phyloP scores from a whole-genome alignment of 2,797 vertebrate species.

The Muraenolepis orangiensis region DNA sequence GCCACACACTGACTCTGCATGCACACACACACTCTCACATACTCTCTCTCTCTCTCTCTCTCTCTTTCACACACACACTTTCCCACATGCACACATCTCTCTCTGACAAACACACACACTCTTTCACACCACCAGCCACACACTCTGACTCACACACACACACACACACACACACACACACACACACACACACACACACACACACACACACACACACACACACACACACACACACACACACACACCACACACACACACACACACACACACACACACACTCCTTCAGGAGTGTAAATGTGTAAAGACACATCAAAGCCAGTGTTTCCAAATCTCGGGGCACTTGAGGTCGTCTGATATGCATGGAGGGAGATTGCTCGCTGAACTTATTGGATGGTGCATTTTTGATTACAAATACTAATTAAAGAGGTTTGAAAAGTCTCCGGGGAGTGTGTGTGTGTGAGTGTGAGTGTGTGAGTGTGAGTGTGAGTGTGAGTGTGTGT shows the following conservation, averaged over 20 bases:
- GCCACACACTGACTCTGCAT: no score
- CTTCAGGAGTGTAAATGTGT: conserved; percentile 1
- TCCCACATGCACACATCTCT: no score
- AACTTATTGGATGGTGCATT: not conserved
- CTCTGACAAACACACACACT: not conserved
- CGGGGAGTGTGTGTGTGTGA: no score
- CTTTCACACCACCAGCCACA: not conserved
- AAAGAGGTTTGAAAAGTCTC: not conserved
- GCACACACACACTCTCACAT: no score
- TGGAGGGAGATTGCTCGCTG: not conserved
- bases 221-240: not conserved
- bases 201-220: conserved; percentile 4
- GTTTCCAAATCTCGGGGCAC: not conserved
- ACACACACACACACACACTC: not conserved
- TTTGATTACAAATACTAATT: not conserved
- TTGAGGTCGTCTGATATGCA: not conserved
- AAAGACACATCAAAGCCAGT: not conserved
- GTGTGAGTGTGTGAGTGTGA: not conserved
- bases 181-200: not conserved
- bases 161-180: not conserved
- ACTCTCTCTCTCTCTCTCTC: no score
- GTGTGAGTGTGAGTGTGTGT: no score
- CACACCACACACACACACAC: not conserved
- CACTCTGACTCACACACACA: conserved; percentile 5
- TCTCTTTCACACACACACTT: no score